These are phyloP conservation scores for Hyperoplus immaculatus DNA, from an alignment of 2,797 vertebrate species.

Conservation along the genomic window DNA sequence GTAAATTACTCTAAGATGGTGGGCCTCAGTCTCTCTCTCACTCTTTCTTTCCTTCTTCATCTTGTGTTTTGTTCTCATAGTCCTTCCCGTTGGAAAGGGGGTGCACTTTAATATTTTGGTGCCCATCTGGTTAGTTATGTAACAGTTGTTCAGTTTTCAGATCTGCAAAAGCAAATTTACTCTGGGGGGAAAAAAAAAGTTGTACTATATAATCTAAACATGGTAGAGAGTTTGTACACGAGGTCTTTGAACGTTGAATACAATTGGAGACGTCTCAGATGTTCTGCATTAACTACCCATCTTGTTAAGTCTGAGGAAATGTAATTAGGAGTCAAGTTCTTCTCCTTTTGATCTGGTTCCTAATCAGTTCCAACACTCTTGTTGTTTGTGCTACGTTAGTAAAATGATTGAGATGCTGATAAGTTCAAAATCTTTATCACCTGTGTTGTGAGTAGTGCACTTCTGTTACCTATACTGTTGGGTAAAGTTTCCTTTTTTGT, in stretches of 20 bases:
- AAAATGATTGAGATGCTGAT: constrained; percentile 7
- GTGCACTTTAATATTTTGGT: constrained; percentile 1
- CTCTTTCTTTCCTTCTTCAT: background rate
- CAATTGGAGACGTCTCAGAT: constrained; percentile 23
- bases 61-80: constrained; percentile 14
- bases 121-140: constrained; percentile 46
- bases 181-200: constrained; percentile 8
- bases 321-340: constrained; percentile 7
- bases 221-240: constrained; percentile 6
- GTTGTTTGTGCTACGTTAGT: background rate
- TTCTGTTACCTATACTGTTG: background rate
- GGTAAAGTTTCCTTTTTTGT: background rate
- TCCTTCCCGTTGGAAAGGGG: constrained; percentile 26
- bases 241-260: constrained; percentile 5
- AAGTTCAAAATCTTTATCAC: background rate
- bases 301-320: constrained; percentile 34
- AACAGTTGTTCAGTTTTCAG: constrained; percentile 41
- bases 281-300: constrained; percentile 47
- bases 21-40: constrained; percentile 21
- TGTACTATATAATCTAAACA: constrained; percentile 43
- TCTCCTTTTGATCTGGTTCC: constrained; percentile 26
- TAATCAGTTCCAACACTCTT: background rate
- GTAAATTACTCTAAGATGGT: constrained; percentile 79
- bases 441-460: background rate
- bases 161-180: constrained; percentile 16